Evolutionary conservation across 1,140 invertebrate species (phyloP).

Genomic region (Neodiprion fabricii): DNA sequence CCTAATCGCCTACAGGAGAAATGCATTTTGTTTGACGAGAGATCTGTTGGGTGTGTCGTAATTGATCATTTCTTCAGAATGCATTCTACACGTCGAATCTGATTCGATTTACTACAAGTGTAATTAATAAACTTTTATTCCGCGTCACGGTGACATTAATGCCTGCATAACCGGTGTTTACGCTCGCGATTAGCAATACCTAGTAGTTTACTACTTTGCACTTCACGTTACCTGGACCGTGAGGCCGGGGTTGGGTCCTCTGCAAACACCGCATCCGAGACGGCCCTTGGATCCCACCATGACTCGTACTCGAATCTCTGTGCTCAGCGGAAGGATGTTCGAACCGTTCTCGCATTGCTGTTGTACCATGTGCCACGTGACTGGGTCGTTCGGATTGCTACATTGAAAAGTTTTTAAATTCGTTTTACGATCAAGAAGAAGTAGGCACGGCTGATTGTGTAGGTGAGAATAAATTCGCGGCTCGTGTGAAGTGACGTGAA

Average conservation of each 20-base stretch:
- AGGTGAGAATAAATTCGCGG: not conserved
- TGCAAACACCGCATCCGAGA: slow-evolving; percentile 57
- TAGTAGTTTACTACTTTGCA: not conserved
- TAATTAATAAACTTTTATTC: too few species aligned
- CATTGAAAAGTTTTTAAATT: not conserved
- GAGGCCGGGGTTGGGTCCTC: slow-evolving; percentile 54
- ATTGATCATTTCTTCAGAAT: too few species aligned
- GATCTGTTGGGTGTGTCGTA: too few species aligned
- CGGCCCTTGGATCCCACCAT: slow-evolving; percentile 56
- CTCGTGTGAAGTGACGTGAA: slow-evolving; percentile 19
- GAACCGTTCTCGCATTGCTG: slow-evolving; percentile 49
- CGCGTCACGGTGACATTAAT: too few species aligned
- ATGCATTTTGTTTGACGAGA: too few species aligned
- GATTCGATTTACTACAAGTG: too few species aligned
- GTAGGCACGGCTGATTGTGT: not conserved
- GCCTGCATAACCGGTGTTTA: too few species aligned
- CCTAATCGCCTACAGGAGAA: too few species aligned
- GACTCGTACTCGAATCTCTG: slow-evolving; percentile 54
- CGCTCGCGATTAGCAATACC: too few species aligned
- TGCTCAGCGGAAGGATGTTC: slow-evolving; percentile 39
- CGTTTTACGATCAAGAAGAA: too few species aligned
- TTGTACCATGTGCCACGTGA: slow-evolving; percentile 80
- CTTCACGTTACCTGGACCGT: slow-evolving; percentile 50
- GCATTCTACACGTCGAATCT: too few species aligned
- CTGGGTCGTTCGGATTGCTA: slow-evolving; percentile 72